Evolutionary conservation across 1,140 invertebrate species (phyloP).

Genomic region (Drosophila bifasciata): DNA sequence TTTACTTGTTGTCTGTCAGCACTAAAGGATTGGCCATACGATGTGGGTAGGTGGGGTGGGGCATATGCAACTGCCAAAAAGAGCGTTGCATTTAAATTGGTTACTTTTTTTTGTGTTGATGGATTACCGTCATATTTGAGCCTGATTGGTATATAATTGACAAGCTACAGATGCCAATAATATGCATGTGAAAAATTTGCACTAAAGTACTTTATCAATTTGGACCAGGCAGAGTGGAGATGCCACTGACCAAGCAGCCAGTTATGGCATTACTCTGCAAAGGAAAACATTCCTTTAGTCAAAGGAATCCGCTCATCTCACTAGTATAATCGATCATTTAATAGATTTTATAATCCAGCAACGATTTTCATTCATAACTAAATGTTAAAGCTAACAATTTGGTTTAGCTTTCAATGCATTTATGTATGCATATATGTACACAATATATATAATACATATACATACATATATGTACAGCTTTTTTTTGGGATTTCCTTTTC

Average conservation of each 20-base stretch:
- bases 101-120: slow-evolving; percentile 37
- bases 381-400: too few species aligned
- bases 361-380: too few species aligned
- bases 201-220: background rate
- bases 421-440: background rate
- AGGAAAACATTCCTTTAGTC: too few species aligned
- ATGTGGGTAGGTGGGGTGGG: background rate
- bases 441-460: background rate
- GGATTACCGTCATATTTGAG: slow-evolving; percentile 15
- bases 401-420: too few species aligned
- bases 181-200: background rate
- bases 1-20: slow-evolving; percentile 70
- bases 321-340: too few species aligned
- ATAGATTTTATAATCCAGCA: too few species aligned
- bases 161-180: slow-evolving; percentile 6
- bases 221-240: too few species aligned
- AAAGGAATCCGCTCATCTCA: too few species aligned
- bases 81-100: slow-evolving; percentile 30
- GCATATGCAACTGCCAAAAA: background rate
- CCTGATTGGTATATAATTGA: slow-evolving; percentile 9
- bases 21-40: slow-evolving; percentile 24
- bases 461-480: background rate
- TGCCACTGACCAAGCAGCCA: too few species aligned
- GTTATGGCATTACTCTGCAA: too few species aligned
- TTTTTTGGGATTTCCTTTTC: slow-evolving; percentile 4